A percentile compares a stretch with the other conserved stretches of the same genome.
Evolutionary conservation across 2,797 vertebrate genomes (phyloP).

Genomic region (Phalloptychus januarius): DNA sequence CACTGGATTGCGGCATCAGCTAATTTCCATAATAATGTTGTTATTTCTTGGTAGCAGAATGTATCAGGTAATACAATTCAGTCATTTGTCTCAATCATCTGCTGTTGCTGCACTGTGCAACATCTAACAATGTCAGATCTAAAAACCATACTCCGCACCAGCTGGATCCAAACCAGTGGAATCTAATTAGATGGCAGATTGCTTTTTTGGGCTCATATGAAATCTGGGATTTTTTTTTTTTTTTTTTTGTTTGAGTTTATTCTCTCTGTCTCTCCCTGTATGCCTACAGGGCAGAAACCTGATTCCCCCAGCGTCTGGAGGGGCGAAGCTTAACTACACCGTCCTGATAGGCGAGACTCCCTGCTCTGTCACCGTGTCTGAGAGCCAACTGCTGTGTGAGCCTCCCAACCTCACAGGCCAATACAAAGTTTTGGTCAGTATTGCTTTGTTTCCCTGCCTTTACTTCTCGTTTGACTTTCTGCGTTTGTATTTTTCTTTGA

Average conservation of each 20-base stretch:
- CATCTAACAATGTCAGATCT: constrained; percentile 44
- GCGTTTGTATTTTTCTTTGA: background rate
- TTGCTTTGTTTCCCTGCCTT: background rate
- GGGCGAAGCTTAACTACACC: constrained; percentile 96
- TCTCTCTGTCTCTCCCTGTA: constrained; percentile 22
- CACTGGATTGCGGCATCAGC: constrained; percentile 1
- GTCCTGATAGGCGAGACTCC: constrained; percentile 95
- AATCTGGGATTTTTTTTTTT: constrained; percentile 8
- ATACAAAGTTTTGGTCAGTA: constrained; percentile 90
- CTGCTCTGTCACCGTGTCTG: constrained; percentile 93
- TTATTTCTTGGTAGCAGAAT: constrained; percentile 9
- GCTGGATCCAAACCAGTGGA: constrained; percentile 43
- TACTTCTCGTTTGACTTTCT: constrained; percentile 8
- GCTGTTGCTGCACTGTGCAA: constrained; percentile 37
- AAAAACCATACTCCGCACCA: constrained; percentile 32
- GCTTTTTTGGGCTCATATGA: constrained; percentile 29
- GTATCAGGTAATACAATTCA: constrained; percentile 4
- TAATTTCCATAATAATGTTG: background rate
- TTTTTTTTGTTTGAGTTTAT: constrained; percentile 29
- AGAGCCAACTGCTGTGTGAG: constrained; percentile 97
- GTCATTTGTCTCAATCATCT: constrained; percentile 27
- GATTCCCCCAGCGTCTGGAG: constrained; percentile 91
- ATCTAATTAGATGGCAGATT: constrained; percentile 44
- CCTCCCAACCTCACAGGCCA: constrained; percentile 94
- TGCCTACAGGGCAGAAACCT: constrained; percentile 92